Base-by-base conservation (phyloP, 2,888 invertebrate genomes). In the Diaperis boleti region DNA sequence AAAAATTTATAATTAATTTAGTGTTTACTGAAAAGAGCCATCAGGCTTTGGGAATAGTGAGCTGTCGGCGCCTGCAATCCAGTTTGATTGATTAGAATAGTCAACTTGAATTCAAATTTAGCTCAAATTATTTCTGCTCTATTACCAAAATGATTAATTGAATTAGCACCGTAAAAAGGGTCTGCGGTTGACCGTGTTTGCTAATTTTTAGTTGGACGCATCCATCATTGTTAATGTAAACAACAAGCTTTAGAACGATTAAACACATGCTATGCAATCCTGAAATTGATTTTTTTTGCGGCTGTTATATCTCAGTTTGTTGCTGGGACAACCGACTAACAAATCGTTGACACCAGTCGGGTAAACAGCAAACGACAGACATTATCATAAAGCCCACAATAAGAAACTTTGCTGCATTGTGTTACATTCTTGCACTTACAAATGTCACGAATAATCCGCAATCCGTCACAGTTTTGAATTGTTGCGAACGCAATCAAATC, bases 1-100 rank as follows among this genome's bases (percentile, higher is more conserved):
- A n/a, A n/a, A n/a, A 37, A n/a, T 22, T 14, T 35, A 33, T 63
- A 63, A 63, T 63, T 63, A 63, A 59, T 63, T 59, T 37, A 47
- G 14, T 59, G 47, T 63, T 63, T 63, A 33, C 41, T 31, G n/a
- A 63, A 54, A 63, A 54, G 45, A 59, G 63, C 54, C 37, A 50
- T 50, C 37, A 59, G 26, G 54, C 54, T 37, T 59, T 29, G 26
- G 26, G 54, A 47, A 59, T 63, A 63, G 44, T 59, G 37, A 42
- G 41, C 59, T 63, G 63, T 63, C 63, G 55, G 18, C 63, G 55
- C 59, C 59, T 59, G 59, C 29, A 59, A 59, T 35, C 47, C 41
- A 14, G 14, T 41, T 22, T 63, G 63, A 63, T 63, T 63, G 63
- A 63, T 63, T 63, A 63, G 55, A 59, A 59, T 52, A 18, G 41